Conservation (phyloP, 1,140 invertebrate species). For the Cotesia vestalis region DNA sequence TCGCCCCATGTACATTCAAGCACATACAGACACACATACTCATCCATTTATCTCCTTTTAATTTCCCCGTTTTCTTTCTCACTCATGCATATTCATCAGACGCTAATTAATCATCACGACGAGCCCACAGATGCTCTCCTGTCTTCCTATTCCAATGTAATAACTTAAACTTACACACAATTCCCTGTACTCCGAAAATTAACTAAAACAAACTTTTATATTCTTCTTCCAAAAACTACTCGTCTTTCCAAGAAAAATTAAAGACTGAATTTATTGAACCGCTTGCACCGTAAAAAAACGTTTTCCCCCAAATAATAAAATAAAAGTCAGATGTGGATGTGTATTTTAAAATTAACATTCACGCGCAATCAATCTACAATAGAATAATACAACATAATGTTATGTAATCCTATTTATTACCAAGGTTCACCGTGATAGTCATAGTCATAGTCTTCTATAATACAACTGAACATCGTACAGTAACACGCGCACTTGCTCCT, state of each 20-base stretch:
- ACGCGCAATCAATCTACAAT: slow-evolving; percentile 55
- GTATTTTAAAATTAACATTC: slow-evolving; percentile 20
- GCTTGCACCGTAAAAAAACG: too few species aligned
- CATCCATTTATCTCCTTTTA: slow-evolving; percentile 30
- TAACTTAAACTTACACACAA: too few species aligned
- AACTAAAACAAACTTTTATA: too few species aligned
- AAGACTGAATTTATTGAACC: too few species aligned
- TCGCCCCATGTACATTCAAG: neutral
- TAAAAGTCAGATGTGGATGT: slow-evolving; percentile 38
- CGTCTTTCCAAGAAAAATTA: too few species aligned
- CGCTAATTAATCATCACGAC: slow-evolving; percentile 63
- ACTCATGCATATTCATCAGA: slow-evolving; percentile 66
- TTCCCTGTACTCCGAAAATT: too few species aligned
- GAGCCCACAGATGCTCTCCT: slow-evolving; percentile 40
- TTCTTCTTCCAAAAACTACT: too few species aligned
- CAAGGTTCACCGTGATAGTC: slow-evolving; percentile 18
- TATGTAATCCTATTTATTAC: slow-evolving; percentile 26
- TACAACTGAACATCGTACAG: neutral
- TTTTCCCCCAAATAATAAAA: slow-evolving; percentile 36
- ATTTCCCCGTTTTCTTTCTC: slow-evolving; percentile 39
- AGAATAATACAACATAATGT: slow-evolving; percentile 55
- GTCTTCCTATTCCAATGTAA: slow-evolving; percentile 26
- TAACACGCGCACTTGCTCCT: slow-evolving; percentile 51
- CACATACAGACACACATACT: slow-evolving; percentile 33
- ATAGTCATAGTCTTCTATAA: slow-evolving; percentile 31